These are phyloP conservation scores for Octonoba sinensis DNA, from an alignment of 2,888 invertebrate genomes.

Conservation along the genomic window DNA sequence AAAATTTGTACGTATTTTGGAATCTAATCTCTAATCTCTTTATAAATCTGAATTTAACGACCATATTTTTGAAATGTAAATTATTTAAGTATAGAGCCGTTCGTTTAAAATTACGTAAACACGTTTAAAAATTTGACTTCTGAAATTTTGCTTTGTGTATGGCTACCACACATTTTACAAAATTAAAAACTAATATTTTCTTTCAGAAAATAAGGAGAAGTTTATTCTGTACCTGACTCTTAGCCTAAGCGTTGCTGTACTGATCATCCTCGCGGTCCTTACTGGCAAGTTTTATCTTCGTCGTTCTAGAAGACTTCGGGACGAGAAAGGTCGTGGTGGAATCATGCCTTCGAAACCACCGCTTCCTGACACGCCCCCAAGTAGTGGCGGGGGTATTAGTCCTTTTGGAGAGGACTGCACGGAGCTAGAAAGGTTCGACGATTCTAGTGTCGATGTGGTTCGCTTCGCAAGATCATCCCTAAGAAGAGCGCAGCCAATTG, in stretches of 20 bases:
- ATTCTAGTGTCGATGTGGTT: conserved; percentile 46
- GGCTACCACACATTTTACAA: background rate
- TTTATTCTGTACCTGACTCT: conserved; percentile 82
- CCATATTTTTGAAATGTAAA: no score
- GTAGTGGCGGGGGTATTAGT: conserved; percentile 71
- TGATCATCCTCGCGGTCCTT: conserved; percentile 60
- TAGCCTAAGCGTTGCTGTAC: conserved; percentile 53
- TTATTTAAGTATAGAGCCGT: background rate
- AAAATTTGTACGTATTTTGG: no score
- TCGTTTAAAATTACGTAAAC: background rate
- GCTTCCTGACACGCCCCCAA: conserved; percentile 77
- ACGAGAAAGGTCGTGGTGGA: background rate
- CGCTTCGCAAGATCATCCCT: conserved; percentile 43
- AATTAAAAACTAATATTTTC: background rate
- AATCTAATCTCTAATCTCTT: no score
- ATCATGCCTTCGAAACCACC: conserved; percentile 65
- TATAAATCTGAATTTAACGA: no score
- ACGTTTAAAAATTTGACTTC: no score
- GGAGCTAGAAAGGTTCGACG: conserved; percentile 81
- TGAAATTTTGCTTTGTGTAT: no score
- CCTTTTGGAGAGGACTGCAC: conserved; percentile 89
- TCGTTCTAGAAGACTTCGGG: conserved; percentile 31
- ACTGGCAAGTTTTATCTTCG: conserved; percentile 60
- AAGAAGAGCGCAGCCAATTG: conserved; percentile 24
- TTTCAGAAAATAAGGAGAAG: conserved; percentile 81